phyloP scores from a whole-genome alignment of 2,888 invertebrate genomes.

The Chorisops tibialis region DNA sequence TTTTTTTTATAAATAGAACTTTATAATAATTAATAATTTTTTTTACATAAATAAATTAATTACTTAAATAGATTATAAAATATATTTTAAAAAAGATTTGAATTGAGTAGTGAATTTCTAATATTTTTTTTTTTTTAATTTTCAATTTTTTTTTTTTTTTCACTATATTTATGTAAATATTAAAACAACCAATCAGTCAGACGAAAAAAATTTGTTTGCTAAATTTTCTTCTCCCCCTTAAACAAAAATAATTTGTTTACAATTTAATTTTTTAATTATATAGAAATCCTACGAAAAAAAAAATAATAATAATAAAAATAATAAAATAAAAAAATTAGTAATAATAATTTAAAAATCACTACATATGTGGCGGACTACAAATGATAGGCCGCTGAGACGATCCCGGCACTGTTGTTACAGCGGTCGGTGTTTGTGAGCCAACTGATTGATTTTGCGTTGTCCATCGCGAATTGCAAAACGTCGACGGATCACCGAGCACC shows the following conservation, averaged over 20 bases:
- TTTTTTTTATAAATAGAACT: conserved; percentile 11
- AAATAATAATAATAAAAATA: conserved; percentile 1
- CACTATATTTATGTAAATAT: conserved; percentile 14
- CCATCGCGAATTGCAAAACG: conserved; percentile 45
- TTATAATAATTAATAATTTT: not conserved
- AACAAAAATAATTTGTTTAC: not conserved
- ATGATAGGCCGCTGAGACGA: conserved; percentile 38
- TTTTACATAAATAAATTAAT: conserved; percentile 23
- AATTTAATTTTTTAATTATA: conserved; percentile 9
- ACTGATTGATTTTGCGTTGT: conserved; percentile 40
- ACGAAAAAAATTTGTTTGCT: conserved; percentile 12
- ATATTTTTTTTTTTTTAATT: conserved; percentile 4
- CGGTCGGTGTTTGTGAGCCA: conserved; percentile 28
- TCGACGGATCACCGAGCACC: conserved; percentile 38
- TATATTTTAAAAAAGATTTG: conserved; percentile 6
- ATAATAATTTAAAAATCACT: conserved; percentile 38
- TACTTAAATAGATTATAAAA: conserved; percentile 20
- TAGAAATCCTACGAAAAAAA: too few species aligned
- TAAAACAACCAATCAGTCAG: conserved; percentile 24
- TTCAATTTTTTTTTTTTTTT: not conserved
- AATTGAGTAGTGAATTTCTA: not conserved
- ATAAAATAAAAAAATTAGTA: conserved; percentile 17
- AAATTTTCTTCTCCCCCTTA: not conserved
- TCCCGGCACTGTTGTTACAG: conserved; percentile 39
- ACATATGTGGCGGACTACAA: conserved; percentile 53